These are phyloP conservation scores for Meloidogyne floridensis DNA, from an alignment of 1,140 invertebrate genomes.

Conservation along the genomic window DNA sequence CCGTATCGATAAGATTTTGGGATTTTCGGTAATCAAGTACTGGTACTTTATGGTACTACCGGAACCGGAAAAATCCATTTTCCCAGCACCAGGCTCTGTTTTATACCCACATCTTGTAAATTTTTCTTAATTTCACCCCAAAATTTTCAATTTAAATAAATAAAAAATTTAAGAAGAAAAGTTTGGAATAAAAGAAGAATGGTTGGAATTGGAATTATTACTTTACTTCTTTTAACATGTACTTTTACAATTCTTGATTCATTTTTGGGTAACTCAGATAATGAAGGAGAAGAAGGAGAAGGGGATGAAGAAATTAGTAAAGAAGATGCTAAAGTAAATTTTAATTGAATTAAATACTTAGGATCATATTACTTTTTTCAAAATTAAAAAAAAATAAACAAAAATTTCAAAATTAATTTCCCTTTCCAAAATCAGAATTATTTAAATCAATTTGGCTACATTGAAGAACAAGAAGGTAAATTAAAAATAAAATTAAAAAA, in stretches of 20 bases:
- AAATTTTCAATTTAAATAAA: no score
- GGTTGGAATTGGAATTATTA: background rate
- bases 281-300: background rate
- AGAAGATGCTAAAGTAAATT: slow-evolving; percentile 1
- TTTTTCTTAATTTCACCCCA: no score
- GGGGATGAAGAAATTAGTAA: background rate
- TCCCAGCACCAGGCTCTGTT: no score
- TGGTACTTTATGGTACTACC: no score
- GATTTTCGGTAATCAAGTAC: no score
- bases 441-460: slow-evolving; percentile 3
- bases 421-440: background rate
- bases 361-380: no score
- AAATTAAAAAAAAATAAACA: no score
- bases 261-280: background rate
- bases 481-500: background rate
- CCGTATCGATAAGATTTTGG: no score
- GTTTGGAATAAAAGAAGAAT: background rate
- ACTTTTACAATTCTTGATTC: slow-evolving; percentile 2
- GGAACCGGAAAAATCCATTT: no score
- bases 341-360: no score
- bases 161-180: background rate
- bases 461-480: background rate
- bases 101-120: no score
- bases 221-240: slow-evolving; percentile 7
- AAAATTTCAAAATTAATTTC: no score